Percentiles rank a stretch among this genome's conserved stretches.
Evolutionary conservation across 1,140 invertebrate species (phyloP).

Genomic region (Bactericera cockerelli): DNA sequence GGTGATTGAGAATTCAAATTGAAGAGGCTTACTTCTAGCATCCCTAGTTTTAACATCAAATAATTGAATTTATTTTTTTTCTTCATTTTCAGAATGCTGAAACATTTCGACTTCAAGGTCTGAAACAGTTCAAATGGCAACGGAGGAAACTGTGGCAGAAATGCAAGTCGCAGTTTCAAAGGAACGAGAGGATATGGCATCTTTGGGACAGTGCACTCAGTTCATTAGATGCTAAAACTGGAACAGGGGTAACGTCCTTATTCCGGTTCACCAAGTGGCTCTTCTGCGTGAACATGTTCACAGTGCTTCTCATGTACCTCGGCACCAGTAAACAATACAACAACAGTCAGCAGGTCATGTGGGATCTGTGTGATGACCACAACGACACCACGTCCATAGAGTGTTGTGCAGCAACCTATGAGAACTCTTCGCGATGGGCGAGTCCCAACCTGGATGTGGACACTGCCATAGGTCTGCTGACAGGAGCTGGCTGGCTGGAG

Average conservation of each 20-base stretch:
- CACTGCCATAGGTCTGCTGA: conserved; percentile 29
- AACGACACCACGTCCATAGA: conserved; percentile 20
- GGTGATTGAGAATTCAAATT: no score
- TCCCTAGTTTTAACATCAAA: no score
- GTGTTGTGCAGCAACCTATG: conserved; percentile 40
- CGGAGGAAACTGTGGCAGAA: conserved; percentile 50
- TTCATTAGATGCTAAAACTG: conserved; percentile 62
- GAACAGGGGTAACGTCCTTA: conserved; percentile 61
- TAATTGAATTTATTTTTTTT: background rate
- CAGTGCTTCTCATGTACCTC: conserved; percentile 16
- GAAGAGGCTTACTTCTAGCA: no score
- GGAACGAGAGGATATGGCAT: conserved; percentile 47
- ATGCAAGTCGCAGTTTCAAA: conserved; percentile 37
- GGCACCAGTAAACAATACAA: conserved; percentile 1
- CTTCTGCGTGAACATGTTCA: conserved; percentile 44
- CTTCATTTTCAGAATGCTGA: conserved; percentile 51
- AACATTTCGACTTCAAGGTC: conserved; percentile 57
- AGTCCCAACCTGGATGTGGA: background rate
- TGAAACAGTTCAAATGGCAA: conserved; percentile 60
- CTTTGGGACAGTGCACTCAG: conserved; percentile 53
- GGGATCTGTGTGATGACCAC: conserved; percentile 11
- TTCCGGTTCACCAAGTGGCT: conserved; percentile 70
- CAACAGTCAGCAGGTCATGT: conserved; percentile 6
- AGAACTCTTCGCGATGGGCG: conserved; percentile 25
- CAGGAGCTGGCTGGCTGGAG: conserved; percentile 56